phyloP scores from a whole-genome alignment of 2,797 vertebrate genomes.

The Chaetodon trifasciatus region DNA sequence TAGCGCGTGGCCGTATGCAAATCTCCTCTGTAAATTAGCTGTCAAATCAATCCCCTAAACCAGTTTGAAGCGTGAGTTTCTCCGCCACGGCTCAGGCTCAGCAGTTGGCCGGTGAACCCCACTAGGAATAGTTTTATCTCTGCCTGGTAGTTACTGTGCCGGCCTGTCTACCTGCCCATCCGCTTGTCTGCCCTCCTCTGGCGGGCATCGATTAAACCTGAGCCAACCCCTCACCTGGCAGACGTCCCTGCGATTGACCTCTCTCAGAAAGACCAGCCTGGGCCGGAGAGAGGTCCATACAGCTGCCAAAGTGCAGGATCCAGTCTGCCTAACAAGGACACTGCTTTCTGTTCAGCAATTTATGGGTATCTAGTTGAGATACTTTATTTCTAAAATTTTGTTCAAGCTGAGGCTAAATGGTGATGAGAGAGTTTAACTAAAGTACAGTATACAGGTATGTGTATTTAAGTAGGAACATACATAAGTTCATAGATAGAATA shows the following conservation, averaged over 20 bases:
- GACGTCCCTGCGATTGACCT: slow-evolving; percentile 67
- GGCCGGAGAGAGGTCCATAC: slow-evolving; percentile 47
- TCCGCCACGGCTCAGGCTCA: slow-evolving; percentile 56
- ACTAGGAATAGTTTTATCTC: slow-evolving; percentile 75
- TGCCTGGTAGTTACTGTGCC: slow-evolving; percentile 57
- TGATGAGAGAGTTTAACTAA: slow-evolving; percentile 9
- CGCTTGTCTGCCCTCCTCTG: slow-evolving; percentile 50
- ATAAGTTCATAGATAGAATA: slow-evolving; percentile 1
- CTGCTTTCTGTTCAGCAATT: slow-evolving; percentile 44
- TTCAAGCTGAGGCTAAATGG: slow-evolving; percentile 2
- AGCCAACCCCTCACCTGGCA: slow-evolving; percentile 79
- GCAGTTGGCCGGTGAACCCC: slow-evolving; percentile 68
- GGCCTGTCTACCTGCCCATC: slow-evolving; percentile 53
- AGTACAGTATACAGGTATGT: background rate
- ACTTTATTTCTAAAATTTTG: slow-evolving; percentile 34
- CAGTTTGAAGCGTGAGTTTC: slow-evolving; percentile 73
- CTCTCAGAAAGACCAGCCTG: slow-evolving; percentile 61
- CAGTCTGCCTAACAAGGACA: slow-evolving; percentile 56
- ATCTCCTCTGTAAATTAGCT: slow-evolving; percentile 86
- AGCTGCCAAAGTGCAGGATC: slow-evolving; percentile 60
- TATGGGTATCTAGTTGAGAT: slow-evolving; percentile 22
- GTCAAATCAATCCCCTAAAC: slow-evolving; percentile 83
- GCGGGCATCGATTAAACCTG: slow-evolving; percentile 71
- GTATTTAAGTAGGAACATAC: background rate
- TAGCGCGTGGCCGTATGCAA: slow-evolving; percentile 80